These are phyloP conservation scores for Benthosema pterotum DNA, from an alignment of 2,797 vertebrate genomes.

Conservation along the genomic window DNA sequence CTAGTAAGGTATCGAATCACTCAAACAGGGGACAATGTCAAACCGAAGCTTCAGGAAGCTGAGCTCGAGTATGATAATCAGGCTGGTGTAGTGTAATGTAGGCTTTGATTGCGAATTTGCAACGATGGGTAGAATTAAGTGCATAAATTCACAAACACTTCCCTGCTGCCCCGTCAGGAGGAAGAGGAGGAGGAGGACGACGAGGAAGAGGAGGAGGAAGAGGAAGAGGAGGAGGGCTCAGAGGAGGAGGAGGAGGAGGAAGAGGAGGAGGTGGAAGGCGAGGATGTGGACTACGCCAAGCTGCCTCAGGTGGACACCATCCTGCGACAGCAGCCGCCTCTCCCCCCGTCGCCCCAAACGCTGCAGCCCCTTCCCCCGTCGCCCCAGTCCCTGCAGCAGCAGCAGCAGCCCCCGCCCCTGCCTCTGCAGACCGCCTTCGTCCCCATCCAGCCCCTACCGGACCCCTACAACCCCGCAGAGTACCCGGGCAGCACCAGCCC, in stretches of 20 bases:
- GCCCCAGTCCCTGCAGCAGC: constrained; percentile 82
- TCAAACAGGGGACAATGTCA: too few species aligned
- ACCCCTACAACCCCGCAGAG: constrained; percentile 88
- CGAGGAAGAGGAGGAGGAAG: constrained; percentile 46
- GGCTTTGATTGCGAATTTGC: too few species aligned
- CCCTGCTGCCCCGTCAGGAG: constrained; percentile 51
- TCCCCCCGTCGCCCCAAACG: constrained; percentile 65
- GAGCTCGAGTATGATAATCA: too few species aligned
- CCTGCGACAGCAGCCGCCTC: constrained; percentile 83
- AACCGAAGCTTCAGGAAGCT: too few species aligned
- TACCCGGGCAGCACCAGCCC: constrained; percentile 90
- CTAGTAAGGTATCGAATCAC: too few species aligned
- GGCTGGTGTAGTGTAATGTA: too few species aligned
- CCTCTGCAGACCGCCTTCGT: constrained; percentile 87
- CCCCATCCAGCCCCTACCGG: constrained; percentile 91
- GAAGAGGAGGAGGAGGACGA: constrained; percentile 64
- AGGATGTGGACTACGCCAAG: constrained; percentile 84
- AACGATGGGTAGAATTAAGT: too few species aligned
- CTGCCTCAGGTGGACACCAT: constrained; percentile 93
- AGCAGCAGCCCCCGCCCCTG: constrained; percentile 77
- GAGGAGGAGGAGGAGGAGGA: constrained; percentile 75
- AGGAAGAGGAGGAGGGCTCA: constrained; percentile 68
- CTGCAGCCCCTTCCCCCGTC: constrained; percentile 68
- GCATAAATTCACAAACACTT: too few species aligned
- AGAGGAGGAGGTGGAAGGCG: constrained; percentile 66